Evolutionary conservation across 2,888 invertebrate species (phyloP).

Genomic region (Drosophila mettleri): DNA sequence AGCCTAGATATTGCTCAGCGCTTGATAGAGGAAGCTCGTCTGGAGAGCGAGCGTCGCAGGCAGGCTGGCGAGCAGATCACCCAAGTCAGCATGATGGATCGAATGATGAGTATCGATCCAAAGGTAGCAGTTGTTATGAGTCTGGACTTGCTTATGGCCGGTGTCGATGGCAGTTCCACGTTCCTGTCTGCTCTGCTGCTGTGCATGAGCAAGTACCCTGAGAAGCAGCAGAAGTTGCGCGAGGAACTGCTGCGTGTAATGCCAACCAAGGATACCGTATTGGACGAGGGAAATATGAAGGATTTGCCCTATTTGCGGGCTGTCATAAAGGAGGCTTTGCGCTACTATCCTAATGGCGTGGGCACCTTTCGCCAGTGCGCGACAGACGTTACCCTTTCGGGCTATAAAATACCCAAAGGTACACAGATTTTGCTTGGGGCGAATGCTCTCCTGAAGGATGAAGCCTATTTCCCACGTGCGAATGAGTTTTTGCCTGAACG

Average conservation of each 20-base stretch:
- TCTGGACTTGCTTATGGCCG: slow-evolving; percentile 87
- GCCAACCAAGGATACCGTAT: slow-evolving; percentile 83
- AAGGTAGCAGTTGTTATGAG: slow-evolving; percentile 86
- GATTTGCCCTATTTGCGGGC: slow-evolving; percentile 88
- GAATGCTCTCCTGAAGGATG: slow-evolving; percentile 86
- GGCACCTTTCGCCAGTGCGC: slow-evolving; percentile 86
- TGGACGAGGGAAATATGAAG: slow-evolving; percentile 85
- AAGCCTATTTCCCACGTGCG: slow-evolving; percentile 87
- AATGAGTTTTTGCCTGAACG: slow-evolving; percentile 90
- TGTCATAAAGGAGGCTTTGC: slow-evolving; percentile 89
- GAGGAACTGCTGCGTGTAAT: slow-evolving; percentile 86
- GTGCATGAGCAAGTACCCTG: slow-evolving; percentile 87
- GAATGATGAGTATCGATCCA: slow-evolving; percentile 85
- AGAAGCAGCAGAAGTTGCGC: slow-evolving; percentile 88
- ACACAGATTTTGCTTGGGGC: slow-evolving; percentile 90
- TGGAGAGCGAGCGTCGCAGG: slow-evolving; percentile 34
- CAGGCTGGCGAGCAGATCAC: slow-evolving; percentile 58
- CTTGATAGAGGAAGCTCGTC: slow-evolving; percentile 79
- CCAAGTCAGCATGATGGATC: slow-evolving; percentile 86
- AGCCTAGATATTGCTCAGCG: slow-evolving; percentile 71
- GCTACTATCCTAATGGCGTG: slow-evolving; percentile 87
- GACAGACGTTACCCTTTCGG: slow-evolving; percentile 87
- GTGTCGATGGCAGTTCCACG: slow-evolving; percentile 87
- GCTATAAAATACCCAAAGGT: slow-evolving; percentile 88
- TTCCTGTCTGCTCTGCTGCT: slow-evolving; percentile 86